These are phyloP conservation scores for Sylvietta virens DNA, from an alignment of 2,113 vertebrate genomes.

Conservation along the genomic window DNA sequence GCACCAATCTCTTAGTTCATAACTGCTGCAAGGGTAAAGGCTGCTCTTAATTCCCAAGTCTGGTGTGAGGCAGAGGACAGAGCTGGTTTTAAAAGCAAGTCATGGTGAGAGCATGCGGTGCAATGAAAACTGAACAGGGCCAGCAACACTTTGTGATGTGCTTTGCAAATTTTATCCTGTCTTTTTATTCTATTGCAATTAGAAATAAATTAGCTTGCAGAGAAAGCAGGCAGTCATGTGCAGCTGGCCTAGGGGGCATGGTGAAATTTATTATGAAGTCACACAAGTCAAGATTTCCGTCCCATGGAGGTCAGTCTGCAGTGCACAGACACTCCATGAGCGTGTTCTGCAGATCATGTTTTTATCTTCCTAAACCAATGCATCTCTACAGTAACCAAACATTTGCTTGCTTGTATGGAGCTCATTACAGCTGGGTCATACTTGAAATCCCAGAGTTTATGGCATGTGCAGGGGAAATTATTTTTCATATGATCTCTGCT, in stretches of 20 bases:
- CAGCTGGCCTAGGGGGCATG: neutral
- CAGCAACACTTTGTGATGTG: fast-evolving
- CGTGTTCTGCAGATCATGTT: neutral
- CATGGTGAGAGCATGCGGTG: fast-evolving
- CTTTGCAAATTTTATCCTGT: neutral
- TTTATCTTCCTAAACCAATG: neutral
- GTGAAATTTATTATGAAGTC: slow-evolving; percentile 13
- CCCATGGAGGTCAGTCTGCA: neutral
- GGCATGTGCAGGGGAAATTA: slow-evolving; percentile 1
- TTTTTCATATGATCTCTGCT: slow-evolving; percentile 26
- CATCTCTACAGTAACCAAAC: neutral
- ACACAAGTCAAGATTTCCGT: neutral
- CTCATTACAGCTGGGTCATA: slow-evolving; percentile 41
- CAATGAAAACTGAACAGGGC: neutral
- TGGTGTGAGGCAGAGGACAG: neutral
- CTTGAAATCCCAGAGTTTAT: slow-evolving; percentile 29
- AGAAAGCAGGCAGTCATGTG: neutral
- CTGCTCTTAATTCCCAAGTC: neutral
- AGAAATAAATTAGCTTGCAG: neutral
- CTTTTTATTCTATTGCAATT: neutral
- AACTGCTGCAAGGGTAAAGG: neutral
- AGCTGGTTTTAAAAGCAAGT: neutral
- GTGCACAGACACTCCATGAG: neutral
- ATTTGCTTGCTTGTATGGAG: slow-evolving; percentile 28
- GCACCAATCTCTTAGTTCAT: neutral